These are phyloP conservation scores for Catostylus mosaicus DNA, from an alignment of 30 jellyfish, hydroid and myxozoan species.

Conservation along the genomic window DNA sequence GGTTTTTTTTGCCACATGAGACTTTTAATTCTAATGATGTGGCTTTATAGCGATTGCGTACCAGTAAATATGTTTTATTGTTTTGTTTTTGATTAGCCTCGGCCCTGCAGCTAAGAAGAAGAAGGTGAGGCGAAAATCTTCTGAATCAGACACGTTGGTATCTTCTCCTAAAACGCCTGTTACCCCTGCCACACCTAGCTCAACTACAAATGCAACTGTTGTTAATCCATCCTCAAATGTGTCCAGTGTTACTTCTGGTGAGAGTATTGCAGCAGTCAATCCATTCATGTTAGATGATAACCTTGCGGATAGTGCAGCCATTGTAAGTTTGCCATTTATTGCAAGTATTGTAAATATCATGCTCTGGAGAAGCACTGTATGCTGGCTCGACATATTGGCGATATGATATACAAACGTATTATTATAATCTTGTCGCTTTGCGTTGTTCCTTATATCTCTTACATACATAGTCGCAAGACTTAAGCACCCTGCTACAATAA, in stretches of 20 bases:
- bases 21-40: too few species aligned
- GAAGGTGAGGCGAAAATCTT: conserved; percentile 67
- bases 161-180: conserved; percentile 76
- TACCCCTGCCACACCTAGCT: conserved; percentile 61
- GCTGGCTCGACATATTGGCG: not conserved
- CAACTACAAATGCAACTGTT: conserved; percentile 24
- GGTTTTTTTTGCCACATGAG: too few species aligned
- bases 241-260: conserved; percentile 65
- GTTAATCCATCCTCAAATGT: conserved; percentile 62
- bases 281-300: conserved; percentile 61
- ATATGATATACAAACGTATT: too few species aligned
- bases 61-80: not conserved
- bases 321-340: conserved; percentile 41
- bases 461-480: too few species aligned
- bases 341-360: not conserved
- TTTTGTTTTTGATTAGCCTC: not conserved
- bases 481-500: too few species aligned
- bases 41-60: too few species aligned
- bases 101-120: conserved; percentile 66
- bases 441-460: too few species aligned
- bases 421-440: too few species aligned
- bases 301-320: conserved; percentile 67
- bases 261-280: conserved; percentile 58
- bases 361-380: not conserved
- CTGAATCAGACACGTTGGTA: conserved; percentile 62